Evolutionary conservation across 2,113 vertebrate species (phyloP).

Genomic region (Lanius ludovicianus): DNA sequence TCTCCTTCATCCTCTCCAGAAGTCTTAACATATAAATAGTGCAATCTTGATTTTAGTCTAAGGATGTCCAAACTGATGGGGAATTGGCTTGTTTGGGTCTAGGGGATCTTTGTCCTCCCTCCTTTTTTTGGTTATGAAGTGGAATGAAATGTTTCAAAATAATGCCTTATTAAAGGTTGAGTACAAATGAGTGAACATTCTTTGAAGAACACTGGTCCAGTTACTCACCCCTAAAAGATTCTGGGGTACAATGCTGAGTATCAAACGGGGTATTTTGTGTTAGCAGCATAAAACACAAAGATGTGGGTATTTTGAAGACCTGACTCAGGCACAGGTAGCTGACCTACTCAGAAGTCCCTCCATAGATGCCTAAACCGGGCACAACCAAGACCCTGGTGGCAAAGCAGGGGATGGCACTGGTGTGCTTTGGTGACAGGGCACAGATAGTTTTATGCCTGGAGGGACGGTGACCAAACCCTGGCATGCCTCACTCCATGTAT

Average conservation of each 20-base stretch:
- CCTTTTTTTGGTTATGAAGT: background rate
- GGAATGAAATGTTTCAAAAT: background rate
- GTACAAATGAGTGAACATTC: background rate
- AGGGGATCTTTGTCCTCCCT: background rate
- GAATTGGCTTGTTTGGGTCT: background rate
- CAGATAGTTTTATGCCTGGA: rapidly evolving
- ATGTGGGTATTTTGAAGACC: background rate
- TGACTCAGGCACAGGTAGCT: background rate
- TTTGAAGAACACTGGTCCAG: background rate
- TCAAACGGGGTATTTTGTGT: background rate
- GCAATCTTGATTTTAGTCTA: background rate
- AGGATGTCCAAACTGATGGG: background rate
- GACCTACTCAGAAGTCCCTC: background rate
- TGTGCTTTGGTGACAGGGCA: background rate
- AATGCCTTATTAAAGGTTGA: rapidly evolving
- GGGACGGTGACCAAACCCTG: background rate
- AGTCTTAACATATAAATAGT: background rate
- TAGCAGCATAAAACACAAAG: background rate
- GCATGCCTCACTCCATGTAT: background rate
- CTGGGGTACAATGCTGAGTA: background rate
- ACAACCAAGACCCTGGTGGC: background rate
- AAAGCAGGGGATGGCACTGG: background rate
- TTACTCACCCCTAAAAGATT: background rate
- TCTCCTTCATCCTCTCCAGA: background rate
- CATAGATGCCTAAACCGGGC: background rate